Evolutionary conservation across 2,113 vertebrate genomes (phyloP), one percentile per base, ranked within the genome.

Genomic region (Apus apus): DNA sequence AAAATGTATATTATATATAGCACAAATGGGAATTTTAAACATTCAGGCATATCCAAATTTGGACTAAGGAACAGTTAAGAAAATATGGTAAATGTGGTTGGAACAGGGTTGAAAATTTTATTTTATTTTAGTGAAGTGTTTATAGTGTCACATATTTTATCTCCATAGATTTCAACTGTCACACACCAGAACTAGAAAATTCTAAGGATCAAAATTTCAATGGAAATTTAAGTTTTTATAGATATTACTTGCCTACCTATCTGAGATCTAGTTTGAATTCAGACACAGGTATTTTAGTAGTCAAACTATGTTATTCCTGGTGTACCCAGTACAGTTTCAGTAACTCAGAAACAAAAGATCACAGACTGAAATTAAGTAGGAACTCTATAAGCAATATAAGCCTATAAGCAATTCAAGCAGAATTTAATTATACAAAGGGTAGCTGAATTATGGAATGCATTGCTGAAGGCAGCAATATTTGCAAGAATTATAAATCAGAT

Each of bases 341-440:
- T 93, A 96, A 96, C 85, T 97, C 81, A 93, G 89, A 95, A 98
- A 94, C 66, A 91, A 61, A 80, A 96, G 91, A 95, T 94, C 93
- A 86, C 4, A 74, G 81, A 91, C 60, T 85, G 67, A 93, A 97
- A 95, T 94, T 95, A 96, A 96, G 70, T 51, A 97, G 83, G 85
- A 84, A 94, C 86, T 89, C 94, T 95, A 85, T 64, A 89, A 95
- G 76, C 43, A 90, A 38, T 87, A 84, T 22, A 97, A 96, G 77
- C 94, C 97, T 93, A 97, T 97, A 94, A 98, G 97, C 96, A 97
- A 96, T 97, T 96, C 73, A 83, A 94, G 96, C 66, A 96, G 97
- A 97, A 98, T 98, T 98, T 98, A 97, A 98, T 98, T 98, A 97
- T 89, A 87, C 91, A 94, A 95, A 96, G 91, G 95, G 90, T 94